A percentile compares a stretch with the other conserved stretches of the same genome.
These are phyloP conservation scores for Melospiza georgiana DNA, from an alignment of 2,113 vertebrate species.

Conservation along the genomic window DNA sequence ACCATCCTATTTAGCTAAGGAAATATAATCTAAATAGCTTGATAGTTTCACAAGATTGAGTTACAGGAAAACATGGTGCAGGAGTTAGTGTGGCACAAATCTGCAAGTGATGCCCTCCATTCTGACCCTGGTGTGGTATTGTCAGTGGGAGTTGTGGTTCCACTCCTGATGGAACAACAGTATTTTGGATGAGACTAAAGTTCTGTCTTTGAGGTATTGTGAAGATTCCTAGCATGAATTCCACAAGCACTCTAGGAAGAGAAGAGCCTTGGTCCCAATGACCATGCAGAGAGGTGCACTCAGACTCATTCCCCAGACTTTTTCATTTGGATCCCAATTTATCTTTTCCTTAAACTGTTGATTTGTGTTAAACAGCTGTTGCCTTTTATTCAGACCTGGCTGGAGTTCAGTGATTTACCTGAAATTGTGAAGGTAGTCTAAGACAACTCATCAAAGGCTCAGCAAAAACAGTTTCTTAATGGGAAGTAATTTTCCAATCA, in stretches of 20 bases:
- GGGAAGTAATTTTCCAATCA: slow-evolving; percentile 52
- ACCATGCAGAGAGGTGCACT: background rate
- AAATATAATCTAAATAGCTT: background rate
- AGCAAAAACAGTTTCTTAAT: slow-evolving; percentile 29
- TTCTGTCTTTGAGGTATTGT: background rate
- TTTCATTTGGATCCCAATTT: background rate
- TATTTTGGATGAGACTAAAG: background rate
- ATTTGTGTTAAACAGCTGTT: slow-evolving; percentile 11
- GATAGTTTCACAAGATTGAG: background rate
- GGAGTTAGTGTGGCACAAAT: too few species aligned
- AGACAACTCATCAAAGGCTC: slow-evolving; percentile 20
- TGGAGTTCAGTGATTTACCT: background rate
- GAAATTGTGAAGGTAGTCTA: background rate
- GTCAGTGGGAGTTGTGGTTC: background rate
- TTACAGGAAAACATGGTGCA: background rate
- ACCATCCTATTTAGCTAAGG: background rate
- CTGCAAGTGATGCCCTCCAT: background rate
- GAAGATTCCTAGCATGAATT: background rate
- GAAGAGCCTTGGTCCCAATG: background rate
- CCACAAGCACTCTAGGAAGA: background rate
- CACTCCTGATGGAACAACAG: background rate
- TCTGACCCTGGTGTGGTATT: background rate
- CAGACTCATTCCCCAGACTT: background rate
- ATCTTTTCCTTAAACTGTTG: background rate
- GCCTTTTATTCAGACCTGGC: slow-evolving; percentile 7